Base-by-base conservation (phyloP, 2,113 vertebrate genomes). In the Sisor rabdophorus region DNA sequence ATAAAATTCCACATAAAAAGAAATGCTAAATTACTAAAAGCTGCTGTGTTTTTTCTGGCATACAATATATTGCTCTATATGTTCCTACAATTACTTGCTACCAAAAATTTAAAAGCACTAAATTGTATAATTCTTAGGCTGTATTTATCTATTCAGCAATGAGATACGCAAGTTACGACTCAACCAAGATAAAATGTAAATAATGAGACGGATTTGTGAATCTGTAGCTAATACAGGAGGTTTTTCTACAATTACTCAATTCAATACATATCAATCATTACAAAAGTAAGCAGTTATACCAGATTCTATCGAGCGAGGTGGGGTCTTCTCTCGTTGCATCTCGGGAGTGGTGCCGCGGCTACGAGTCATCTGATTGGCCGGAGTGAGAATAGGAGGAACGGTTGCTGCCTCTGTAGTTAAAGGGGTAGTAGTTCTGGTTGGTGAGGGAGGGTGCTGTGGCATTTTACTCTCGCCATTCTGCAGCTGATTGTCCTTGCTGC, bases 401-500 rank as follows among this genome's bases (percentile, higher is more conserved):
- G 40, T 44, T 4, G 55, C 82, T 40, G 56, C 10, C 28, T 71
- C 69, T 77, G 77, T 55, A 32, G 58, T 72, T 55, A 64, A 22
- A 73, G 77, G 69, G 20, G 36, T 63, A 54, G 52, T 44, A 19
- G 69, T 60, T n/a, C 56, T 20, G 19, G 84, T 83, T 5, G 88
- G 86, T 0, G 88, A 84, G 0, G 79, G 87, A 63, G 32, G 80
- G 80, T 30, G 69, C 54, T 2, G 80, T 52, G 36, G 72, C 8
- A 79, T 50, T 74, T 2, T 74, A 87, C 36, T 48, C 0, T 76
- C 85, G 47, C 59, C 89, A 72, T 95, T 94, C 83, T 92, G 89
- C 83, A 93, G 69, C 16, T 88, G 73, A 81, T 86, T 86, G 53
- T 97, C 95, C 81, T 91, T 87, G 63, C 92, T 91, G 71, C 90